Base-by-base conservation (phyloP, 2,113 vertebrate species). In the Brachyhypopomus occidentalis region DNA sequence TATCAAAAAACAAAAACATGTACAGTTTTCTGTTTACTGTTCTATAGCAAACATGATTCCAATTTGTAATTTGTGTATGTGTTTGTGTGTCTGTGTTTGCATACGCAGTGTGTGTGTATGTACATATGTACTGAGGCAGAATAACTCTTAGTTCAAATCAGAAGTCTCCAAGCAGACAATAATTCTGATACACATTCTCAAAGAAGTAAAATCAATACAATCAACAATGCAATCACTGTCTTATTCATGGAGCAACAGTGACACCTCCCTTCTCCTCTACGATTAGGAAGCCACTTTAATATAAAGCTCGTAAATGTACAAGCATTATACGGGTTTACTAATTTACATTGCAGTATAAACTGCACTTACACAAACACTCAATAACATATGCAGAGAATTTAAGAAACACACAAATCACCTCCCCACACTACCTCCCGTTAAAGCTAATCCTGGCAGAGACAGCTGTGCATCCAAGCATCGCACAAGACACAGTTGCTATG, bases 401-500 rank as follows among this genome's bases (percentile, higher is more conserved):
- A 60, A 64, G 22, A 76, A 25, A 48, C 30, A 45, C 30, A 69
- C 17, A 64, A 22, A 45, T 23, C 4, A 41, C 20, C 41, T 16
- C 17, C 59, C 27, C 38, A 48, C 20, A 60, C 58, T 22, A 60
- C 58, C 14, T 78, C 78, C 22, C 60, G 38, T 85, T 77, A 83
- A 80, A 69, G 78, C 78, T 89, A 84, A 91, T 89, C 80, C 79
- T 83, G 30, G 77, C 85, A 86, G 82, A 89, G 88, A 84, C 88
- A 88, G 89, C 90, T 88, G 89, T 84, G 83, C 81, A 83, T 90
- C 82, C 81, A 82, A 83, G 83, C 83, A 87, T 88, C 84, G 82
- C 83, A 86, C 84, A 88, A 87, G 88, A 89, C 88, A 90, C 90
- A 90, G 92, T 92, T 92, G 86, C 91, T 88, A 92, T 91, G 89